phyloP scores from a whole-genome alignment of 1,140 invertebrate species.

The Andrena cerasifolii region DNA sequence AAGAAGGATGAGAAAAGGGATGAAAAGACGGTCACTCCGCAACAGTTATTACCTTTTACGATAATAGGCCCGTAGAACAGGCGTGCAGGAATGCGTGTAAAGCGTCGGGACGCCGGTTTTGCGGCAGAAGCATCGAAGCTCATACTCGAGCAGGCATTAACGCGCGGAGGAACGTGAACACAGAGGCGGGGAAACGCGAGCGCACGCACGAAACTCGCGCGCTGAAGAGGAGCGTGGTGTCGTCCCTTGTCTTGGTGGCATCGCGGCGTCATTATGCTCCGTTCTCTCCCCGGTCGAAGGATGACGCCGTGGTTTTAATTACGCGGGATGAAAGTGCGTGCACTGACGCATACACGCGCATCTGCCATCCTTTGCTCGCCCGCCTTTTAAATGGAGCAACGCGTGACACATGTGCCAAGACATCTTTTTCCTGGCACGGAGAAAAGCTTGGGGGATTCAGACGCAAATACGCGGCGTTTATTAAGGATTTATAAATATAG shows the following conservation, averaged over 20 bases:
- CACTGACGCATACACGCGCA: conserved; percentile 32
- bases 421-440: not conserved
- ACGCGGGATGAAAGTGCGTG: conserved; percentile 77
- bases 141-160: conserved; percentile 34
- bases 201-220: conserved; percentile 12
- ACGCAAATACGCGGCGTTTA: not conserved
- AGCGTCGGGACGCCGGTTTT: not conserved
- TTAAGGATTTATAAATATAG: not conserved
- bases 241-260: conserved; percentile 64
- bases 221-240: conserved; percentile 1
- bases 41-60: not conserved
- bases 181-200: conserved; percentile 9
- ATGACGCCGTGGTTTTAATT: conserved; percentile 79
- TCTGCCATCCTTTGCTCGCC: conserved; percentile 27
- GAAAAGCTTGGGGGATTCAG: conserved; percentile 8
- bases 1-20: not conserved
- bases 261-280: conserved; percentile 55
- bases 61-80: not conserved
- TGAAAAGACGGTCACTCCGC: not conserved
- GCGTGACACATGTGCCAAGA: conserved; percentile 33
- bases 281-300: conserved; percentile 57
- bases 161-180: not conserved
- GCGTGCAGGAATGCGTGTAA: not conserved
- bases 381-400: conserved; percentile 46
- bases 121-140: not conserved